Evolutionary conservation across 1,140 invertebrate genomes (phyloP), one percentile per base, ranked within the genome.

Genomic region (Idris sp.): DNA sequence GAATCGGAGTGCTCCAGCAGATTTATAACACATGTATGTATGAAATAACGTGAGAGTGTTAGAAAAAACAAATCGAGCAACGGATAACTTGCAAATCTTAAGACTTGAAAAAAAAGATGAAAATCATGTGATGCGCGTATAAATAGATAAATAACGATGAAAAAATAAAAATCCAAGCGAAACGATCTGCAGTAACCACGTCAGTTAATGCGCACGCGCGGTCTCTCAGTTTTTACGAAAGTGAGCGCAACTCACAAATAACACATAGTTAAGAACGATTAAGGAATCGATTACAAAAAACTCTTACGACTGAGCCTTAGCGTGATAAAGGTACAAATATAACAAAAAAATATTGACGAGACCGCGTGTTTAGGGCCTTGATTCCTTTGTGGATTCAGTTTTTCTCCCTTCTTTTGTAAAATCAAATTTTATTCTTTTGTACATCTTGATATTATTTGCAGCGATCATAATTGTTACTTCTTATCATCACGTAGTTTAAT

Each of bases 291-390:
- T 69, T 76, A 83, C 71, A 76, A 81, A 68, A 81, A 83, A n/a
- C n/a, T 64, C 65, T 83, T 86, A 86, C 85, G 84, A 86, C 84
- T 86, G 83, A 85, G 76, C 80, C 82, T 84, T 78, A 79, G n/a
- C 77, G 80, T 54, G 67, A 51, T 51, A 59, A 78, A 79, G 74
- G 59, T 78, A 71, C 41, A 77, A 69, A 62, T 69, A 74, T 41
- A 58, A n/a, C n/a, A n/a, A n/a, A n/a, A n/a, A n/a, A 26, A 48
- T 35, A 56, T 62, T 62, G 46, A 56, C 9, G 49, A 53, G 51
- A 68, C 31, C 61, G 74, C 67, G 67, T 59, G 74, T 67, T 38
- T 15, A 51, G 8, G 25, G 15, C 31, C 11, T 19, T 14, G 51
- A 13, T 40, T 30, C 33, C 48, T 46, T 7, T 18, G 18, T 2